phyloP scores from a whole-genome alignment of 2,888 invertebrate species.

The Eupithecia inturbata region DNA sequence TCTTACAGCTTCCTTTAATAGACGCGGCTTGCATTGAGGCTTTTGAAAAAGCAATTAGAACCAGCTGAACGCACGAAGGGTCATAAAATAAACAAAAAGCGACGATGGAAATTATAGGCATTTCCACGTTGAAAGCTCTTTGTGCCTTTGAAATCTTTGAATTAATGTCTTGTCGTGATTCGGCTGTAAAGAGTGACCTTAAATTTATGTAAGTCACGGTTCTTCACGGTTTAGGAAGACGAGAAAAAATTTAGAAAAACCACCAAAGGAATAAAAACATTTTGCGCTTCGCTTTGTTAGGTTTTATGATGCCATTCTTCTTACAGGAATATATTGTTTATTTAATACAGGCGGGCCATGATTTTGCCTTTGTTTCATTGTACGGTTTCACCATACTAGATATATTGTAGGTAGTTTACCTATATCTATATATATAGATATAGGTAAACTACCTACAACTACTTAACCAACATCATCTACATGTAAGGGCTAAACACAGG shows the following conservation, averaged over 20 bases:
- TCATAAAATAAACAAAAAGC: constrained; percentile 8
- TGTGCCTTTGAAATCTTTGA: constrained; percentile 9
- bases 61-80: not conserved
- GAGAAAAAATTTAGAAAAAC: not conserved
- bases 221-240: not conserved
- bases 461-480: too few relatives aligned
- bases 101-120: constrained; percentile 9
- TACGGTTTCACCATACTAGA: too few relatives aligned
- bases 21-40: not conserved
- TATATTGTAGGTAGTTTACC: too few relatives aligned
- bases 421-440: too few relatives aligned
- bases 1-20: not conserved
- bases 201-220: constrained; percentile 21
- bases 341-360: too few relatives aligned
- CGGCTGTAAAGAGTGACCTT: constrained; percentile 22
- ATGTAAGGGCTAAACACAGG: too few relatives aligned
- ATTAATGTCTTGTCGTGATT: constrained; percentile 27
- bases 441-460: too few relatives aligned
- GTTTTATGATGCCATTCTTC: not conserved
- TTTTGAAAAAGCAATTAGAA: constrained; percentile 1
- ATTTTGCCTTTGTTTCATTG: not conserved
- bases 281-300: not conserved
- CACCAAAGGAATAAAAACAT: not conserved
- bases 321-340: too few relatives aligned
- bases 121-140: constrained; percentile 13